A percentile compares a stretch with the other conserved stretches of the same genome.
Evolutionary conservation across 2,888 invertebrate species (phyloP).

Genomic region (Heliconius hortense): DNA sequence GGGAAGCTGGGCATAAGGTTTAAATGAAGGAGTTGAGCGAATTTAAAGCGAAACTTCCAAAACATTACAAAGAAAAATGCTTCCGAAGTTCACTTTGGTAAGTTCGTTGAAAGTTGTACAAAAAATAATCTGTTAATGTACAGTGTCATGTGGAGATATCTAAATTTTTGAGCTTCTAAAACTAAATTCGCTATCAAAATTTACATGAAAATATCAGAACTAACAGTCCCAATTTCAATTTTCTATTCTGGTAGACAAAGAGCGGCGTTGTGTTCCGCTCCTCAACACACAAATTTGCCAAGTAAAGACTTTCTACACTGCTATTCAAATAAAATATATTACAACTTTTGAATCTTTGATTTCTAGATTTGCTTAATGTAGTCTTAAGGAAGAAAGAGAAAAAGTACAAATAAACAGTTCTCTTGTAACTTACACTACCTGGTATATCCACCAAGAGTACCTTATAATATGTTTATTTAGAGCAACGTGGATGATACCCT

Average conservation of each 20-base stretch:
- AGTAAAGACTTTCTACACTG: no score
- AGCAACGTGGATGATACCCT: conserved; percentile 25
- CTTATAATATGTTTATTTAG: conserved; percentile 77
- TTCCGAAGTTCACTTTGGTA: not conserved
- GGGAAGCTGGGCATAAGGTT: conserved; percentile 49
- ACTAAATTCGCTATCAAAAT: no score
- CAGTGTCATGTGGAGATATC: no score
- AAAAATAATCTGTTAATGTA: no score
- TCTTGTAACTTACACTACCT: conserved; percentile 43
- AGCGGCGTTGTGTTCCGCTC: no score
- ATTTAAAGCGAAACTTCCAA: conserved; percentile 54
- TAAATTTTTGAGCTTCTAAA: no score
- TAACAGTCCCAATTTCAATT: no score
- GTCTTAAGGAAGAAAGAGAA: not conserved
- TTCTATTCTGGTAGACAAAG: no score
- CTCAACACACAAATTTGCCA: no score
- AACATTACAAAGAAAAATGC: not conserved
- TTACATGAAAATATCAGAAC: no score
- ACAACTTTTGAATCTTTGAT: not conserved
- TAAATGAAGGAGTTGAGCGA: conserved; percentile 57
- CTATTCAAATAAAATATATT: not conserved
- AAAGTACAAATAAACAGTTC: not conserved
- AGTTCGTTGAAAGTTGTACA: not conserved
- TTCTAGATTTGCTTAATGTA: not conserved
- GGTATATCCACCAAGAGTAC: conserved; percentile 54